Evolutionary conservation across 2,113 vertebrate species (phyloP).

Genomic region (Erythrocercus mccallii): DNA sequence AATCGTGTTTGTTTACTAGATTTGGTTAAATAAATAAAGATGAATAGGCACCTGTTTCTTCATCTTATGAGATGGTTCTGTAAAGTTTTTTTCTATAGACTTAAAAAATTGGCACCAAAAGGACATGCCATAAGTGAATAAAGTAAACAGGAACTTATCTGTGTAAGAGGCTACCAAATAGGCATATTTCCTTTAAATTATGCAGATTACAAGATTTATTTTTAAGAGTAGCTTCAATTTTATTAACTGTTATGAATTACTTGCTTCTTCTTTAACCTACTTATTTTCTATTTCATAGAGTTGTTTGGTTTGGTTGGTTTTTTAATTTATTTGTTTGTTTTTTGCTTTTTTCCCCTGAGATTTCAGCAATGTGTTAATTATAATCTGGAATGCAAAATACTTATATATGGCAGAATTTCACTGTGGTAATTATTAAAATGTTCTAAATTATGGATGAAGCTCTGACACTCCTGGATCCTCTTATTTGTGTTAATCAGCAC

Average conservation of each 20-base stretch:
- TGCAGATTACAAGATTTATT: background rate
- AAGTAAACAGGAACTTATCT: background rate
- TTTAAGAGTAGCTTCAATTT: background rate
- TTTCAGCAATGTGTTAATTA: background rate
- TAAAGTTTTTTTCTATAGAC: background rate
- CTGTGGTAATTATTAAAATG: background rate
- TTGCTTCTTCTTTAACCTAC: background rate
- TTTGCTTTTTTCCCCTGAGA: fast-evolving
- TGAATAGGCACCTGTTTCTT: background rate
- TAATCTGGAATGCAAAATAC: background rate
- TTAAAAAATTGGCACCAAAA: background rate
- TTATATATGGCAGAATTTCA: background rate
- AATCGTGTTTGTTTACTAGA: background rate
- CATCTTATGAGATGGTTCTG: background rate
- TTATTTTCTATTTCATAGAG: background rate
- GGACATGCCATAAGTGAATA: background rate
- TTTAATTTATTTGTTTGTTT: background rate
- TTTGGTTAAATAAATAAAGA: background rate
- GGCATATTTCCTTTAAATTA: background rate
- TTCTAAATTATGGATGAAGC: background rate
- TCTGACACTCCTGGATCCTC: background rate
- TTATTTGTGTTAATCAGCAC: background rate
- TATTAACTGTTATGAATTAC: background rate
- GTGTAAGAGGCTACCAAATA: background rate
- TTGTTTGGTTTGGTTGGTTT: background rate